phyloP scores from a whole-genome alignment of 2,113 vertebrate species.

The Paedocypris sp. region DNA sequence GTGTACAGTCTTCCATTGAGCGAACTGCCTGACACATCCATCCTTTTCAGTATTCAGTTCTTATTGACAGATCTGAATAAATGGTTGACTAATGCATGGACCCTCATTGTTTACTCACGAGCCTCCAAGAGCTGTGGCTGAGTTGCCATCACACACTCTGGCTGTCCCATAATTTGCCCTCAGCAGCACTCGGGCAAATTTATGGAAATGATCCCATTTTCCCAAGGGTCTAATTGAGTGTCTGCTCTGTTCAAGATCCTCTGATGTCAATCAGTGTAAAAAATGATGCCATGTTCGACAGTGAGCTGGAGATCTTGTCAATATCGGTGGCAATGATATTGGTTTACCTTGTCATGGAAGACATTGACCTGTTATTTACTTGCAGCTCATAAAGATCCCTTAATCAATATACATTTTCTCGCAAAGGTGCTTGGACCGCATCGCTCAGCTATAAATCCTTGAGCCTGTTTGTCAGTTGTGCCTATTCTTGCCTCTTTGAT shows the following conservation, averaged over 20 bases:
- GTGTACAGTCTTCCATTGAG: slow-evolving; percentile 21
- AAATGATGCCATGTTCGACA: background rate
- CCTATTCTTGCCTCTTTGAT: no score
- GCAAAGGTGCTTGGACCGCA: no score
- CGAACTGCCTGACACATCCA: background rate
- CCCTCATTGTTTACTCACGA: background rate
- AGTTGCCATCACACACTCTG: slow-evolving; percentile 16
- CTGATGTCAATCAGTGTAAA: background rate
- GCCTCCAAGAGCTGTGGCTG: background rate
- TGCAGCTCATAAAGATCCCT: no score
- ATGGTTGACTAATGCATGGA: slow-evolving; percentile 28
- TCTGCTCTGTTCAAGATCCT: slow-evolving; percentile 16
- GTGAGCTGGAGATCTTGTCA: background rate
- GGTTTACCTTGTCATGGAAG: background rate
- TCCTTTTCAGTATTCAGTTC: slow-evolving; percentile 20
- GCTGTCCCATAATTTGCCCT: slow-evolving; percentile 28
- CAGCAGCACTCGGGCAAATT: slow-evolving; percentile 15
- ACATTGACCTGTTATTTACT: background rate
- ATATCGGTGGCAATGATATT: background rate
- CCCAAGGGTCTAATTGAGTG: slow-evolving; percentile 23
- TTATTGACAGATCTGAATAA: slow-evolving; percentile 38
- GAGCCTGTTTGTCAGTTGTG: no score
- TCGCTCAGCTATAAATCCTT: no score
- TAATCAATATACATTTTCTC: background rate
- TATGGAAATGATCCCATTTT: slow-evolving; percentile 28